Conservation (phyloP, 2,113 vertebrate species). For the Eulemur rufifrons region DNA sequence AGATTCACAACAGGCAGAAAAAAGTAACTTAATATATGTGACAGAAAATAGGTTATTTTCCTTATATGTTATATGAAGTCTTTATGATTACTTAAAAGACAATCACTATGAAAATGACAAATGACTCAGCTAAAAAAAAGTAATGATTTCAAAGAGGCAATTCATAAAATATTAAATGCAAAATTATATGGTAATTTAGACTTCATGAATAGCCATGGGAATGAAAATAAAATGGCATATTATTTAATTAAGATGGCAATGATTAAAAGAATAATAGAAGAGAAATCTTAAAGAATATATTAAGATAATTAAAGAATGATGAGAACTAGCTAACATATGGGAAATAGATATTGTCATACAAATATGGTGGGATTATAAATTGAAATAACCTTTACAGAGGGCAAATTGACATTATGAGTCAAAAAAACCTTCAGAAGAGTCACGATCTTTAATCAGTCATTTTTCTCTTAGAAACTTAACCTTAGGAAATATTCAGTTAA, state of each 20-base stretch:
- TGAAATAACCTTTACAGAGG: background rate
- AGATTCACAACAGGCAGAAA: background rate
- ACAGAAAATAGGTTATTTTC: background rate
- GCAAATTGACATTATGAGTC: background rate
- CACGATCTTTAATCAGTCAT: background rate
- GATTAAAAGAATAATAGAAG: background rate
- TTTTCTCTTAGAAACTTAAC: background rate
- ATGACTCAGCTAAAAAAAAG: background rate
- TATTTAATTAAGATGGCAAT: background rate
- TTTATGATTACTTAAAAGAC: background rate
- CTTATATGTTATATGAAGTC: background rate
- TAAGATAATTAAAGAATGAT: background rate
- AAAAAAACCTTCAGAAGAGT: background rate
- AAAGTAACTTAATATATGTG: background rate
- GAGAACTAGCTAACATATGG: background rate
- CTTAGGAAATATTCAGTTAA: background rate
- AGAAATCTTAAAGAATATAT: background rate
- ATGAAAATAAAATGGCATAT: background rate
- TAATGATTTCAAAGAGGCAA: background rate
- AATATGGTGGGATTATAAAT: background rate
- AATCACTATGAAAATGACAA: background rate
- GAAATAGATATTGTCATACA: background rate
- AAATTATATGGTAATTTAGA: background rate
- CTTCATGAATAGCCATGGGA: background rate
- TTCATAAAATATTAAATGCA: slow-evolving; percentile 15